phyloP scores from a whole-genome alignment of 2,888 invertebrate genomes.

The Pinctada fucata region DNA sequence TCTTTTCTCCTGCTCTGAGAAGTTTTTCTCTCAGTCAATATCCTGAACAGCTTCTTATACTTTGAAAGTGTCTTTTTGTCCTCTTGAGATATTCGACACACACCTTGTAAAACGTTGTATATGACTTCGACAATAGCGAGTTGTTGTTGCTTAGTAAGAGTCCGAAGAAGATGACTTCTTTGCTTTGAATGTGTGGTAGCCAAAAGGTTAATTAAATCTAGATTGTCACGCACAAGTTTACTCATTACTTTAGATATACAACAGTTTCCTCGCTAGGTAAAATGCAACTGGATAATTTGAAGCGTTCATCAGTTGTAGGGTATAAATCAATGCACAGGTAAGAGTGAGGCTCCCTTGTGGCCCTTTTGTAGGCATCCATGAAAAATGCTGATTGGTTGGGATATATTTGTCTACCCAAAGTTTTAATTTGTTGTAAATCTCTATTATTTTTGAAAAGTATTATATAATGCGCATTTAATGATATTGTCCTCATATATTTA shows the following conservation, averaged over 20 bases:
- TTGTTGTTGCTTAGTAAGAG: conserved; percentile 26
- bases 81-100: conserved; percentile 25
- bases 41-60: conserved; percentile 34
- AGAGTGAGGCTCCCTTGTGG: conserved; percentile 22
- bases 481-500: conserved; percentile 19
- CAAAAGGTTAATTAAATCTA: conserved; percentile 32
- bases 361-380: conserved; percentile 41
- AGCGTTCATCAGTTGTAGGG: conserved; percentile 27
- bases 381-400: conserved; percentile 40
- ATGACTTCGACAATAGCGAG: conserved; percentile 37
- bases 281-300: conserved; percentile 34
- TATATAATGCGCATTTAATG: conserved; percentile 37
- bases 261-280: conserved; percentile 38
- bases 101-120: conserved; percentile 45
- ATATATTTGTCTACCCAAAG: conserved; percentile 43
- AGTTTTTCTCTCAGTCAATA: conserved; percentile 34
- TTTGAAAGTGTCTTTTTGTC: conserved; percentile 39
- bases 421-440: conserved; percentile 40
- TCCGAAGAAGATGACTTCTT: conserved; percentile 26
- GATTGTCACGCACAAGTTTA: conserved; percentile 1
- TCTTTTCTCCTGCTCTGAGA: neutral
- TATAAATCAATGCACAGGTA: conserved; percentile 38
- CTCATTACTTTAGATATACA: conserved; percentile 21
- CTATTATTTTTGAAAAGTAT: conserved; percentile 40
- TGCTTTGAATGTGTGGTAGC: conserved; percentile 20